A percentile compares a stretch with the other conserved stretches of the same genome.
Evolutionary conservation across 2,888 invertebrate species (phyloP).

Genomic region (Drosophila borealis): DNA sequence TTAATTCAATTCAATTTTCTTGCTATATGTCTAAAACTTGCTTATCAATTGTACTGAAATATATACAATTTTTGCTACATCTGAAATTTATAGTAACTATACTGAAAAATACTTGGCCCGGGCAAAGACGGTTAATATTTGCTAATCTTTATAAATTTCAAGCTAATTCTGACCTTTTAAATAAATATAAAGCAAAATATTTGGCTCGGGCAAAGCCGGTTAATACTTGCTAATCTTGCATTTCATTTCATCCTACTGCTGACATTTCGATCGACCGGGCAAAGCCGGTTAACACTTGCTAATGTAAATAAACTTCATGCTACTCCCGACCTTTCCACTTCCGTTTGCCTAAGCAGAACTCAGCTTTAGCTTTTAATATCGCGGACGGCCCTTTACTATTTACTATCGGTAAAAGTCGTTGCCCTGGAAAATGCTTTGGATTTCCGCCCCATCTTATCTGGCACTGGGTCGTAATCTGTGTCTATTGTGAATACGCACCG

Average conservation of each 20-base stretch:
- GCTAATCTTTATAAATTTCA: no score
- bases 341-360: neutral
- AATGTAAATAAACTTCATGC: neutral
- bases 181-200: no score
- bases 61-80: no score
- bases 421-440: conserved; percentile 14
- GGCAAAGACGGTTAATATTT: no score
- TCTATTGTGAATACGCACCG: conserved; percentile 87
- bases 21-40: no score
- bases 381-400: neutral
- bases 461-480: conserved; percentile 21
- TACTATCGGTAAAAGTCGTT: conserved; percentile 19
- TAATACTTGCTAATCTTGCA: no score
- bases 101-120: no score
- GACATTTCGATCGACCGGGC: neutral
- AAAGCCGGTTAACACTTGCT: neutral
- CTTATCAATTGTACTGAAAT: no score
- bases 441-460: conserved; percentile 25
- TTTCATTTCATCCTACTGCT: neutral
- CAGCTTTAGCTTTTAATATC: conserved; percentile 11
- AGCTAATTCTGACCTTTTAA: no score
- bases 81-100: no score
- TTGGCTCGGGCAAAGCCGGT: no score
- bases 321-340: neutral
- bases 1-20: no score